These are phyloP conservation scores for Poeciliopsis turrubarensis DNA, from an alignment of 2,113 vertebrate species.

Conservation along the genomic window DNA sequence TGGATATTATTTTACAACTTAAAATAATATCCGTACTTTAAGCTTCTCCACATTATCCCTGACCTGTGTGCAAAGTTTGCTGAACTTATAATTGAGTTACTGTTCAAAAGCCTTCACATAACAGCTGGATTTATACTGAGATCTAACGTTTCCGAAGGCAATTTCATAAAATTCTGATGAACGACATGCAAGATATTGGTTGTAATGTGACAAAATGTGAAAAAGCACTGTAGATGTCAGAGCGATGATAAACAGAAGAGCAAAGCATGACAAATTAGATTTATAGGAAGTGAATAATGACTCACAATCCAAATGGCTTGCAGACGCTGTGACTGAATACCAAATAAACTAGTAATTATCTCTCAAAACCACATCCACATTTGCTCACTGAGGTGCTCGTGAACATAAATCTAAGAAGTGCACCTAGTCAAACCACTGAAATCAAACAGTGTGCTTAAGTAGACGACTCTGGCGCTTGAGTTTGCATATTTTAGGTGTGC, in stretches of 20 bases:
- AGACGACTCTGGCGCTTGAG: slow-evolving; percentile 7
- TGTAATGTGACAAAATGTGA: no score
- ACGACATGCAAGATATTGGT: not conserved
- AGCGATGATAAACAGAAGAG: slow-evolving; percentile 25
- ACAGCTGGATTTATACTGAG: no score
- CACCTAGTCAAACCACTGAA: slow-evolving; percentile 25
- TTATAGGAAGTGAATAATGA: slow-evolving; percentile 66
- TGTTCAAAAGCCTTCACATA: no score
- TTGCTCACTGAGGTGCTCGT: slow-evolving; percentile 52
- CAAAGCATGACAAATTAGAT: slow-evolving; percentile 49
- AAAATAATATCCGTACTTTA: no score
- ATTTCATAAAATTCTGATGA: no score
- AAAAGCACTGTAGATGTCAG: not conserved
- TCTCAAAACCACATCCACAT: slow-evolving; percentile 51
- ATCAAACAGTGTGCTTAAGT: slow-evolving; percentile 13
- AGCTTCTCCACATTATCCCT: no score
- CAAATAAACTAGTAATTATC: slow-evolving; percentile 54
- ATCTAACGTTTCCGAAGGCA: no score
- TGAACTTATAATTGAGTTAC: no score
- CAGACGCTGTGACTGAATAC: slow-evolving; percentile 58
- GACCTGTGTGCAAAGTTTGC: no score
- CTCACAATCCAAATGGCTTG: slow-evolving; percentile 66
- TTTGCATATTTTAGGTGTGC: slow-evolving; percentile 32
- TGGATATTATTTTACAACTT: no score
- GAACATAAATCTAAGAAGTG: slow-evolving; percentile 25